Base-by-base conservation (phyloP, 2,797 vertebrate species). In the Anguilla pacifica region DNA sequence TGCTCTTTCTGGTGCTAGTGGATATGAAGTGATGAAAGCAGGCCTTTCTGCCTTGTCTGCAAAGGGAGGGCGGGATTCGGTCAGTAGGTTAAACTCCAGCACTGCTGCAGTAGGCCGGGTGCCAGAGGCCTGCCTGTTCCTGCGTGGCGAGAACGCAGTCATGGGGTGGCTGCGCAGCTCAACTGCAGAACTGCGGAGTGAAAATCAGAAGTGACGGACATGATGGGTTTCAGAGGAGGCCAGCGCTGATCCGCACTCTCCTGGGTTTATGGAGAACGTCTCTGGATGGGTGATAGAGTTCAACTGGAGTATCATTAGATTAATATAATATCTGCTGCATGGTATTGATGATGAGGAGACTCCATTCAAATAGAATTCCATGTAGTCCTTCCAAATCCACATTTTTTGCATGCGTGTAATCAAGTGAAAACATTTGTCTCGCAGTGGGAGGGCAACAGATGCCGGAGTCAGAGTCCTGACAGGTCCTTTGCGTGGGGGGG, bases 351-450 rank as follows among this genome's bases (percentile, higher is more conserved):
- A 13, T 17, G 6, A 19, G n/a, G n/a, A 70, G 67, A 70, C n/a
- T 67, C 3, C 4, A 74, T 3, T 35, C 0, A 79, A 13, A 79
- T 9, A 17, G 0, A 79, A 79, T 17, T 79, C 9, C 31, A 17
- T 35, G 39, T 22, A 83, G 31, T 51, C 81, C 22, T 53, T 35
- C 70, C 70, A 39, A 31, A 31, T 11, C 28, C 28, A 31, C 13
- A 55, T 57, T 11, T 55, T 83, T 72, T 83, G 46, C 3, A 10
- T 53, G 19, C 22, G 22, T 53, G 51, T 25, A 25, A 84, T 55
- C n/a, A 84, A n/a, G 51, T 6, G 49, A 84, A 79, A 79, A 79
- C 31, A n/a, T 72, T 83, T 81, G 35, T 53, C 81, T 84, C 49
- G 19, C 17, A 15, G 74, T 79, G 74, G 74, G 74, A 19, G 39